Percentiles rank a stretch among this genome's conserved stretches.
phyloP scores from a whole-genome alignment of 2,113 vertebrate species.

The Saccopteryx bilineata region DNA sequence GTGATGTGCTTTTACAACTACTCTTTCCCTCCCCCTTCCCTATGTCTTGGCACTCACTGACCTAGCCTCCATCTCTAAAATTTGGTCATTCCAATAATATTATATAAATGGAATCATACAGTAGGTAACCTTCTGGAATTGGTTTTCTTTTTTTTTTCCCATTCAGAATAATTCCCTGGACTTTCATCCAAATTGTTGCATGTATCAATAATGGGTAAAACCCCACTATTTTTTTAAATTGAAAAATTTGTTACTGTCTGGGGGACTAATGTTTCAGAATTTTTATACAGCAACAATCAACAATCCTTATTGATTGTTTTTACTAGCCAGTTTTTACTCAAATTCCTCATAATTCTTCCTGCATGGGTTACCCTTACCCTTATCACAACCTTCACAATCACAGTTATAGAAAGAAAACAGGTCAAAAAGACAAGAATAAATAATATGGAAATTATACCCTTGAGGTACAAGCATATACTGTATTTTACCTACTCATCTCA shows the following conservation, averaged over 20 bases:
- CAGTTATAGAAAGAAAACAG: background rate
- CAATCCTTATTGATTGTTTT: too few relatives aligned
- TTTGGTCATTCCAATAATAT: slow-evolving; percentile 7
- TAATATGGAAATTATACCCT: background rate
- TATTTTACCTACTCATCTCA: background rate
- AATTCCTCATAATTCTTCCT: background rate
- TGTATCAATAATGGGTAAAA: background rate
- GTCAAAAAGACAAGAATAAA: slow-evolving; percentile 34
- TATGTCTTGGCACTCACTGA: background rate
- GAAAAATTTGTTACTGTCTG: background rate
- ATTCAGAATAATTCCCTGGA: background rate
- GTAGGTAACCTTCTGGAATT: background rate
- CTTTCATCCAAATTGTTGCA: background rate
- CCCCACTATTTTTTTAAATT: background rate
- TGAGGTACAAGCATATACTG: background rate
- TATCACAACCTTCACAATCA: background rate
- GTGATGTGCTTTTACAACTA: background rate
- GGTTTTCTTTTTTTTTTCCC: background rate
- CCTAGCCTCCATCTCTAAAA: background rate
- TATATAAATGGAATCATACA: background rate
- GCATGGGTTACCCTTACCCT: background rate
- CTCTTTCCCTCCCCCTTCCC: background rate
- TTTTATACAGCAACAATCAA: background rate
- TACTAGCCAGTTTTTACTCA: background rate
- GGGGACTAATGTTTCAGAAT: background rate